phyloP scores from a whole-genome alignment of 2,113 vertebrate species.

The Camarhynchus parvulus region DNA sequence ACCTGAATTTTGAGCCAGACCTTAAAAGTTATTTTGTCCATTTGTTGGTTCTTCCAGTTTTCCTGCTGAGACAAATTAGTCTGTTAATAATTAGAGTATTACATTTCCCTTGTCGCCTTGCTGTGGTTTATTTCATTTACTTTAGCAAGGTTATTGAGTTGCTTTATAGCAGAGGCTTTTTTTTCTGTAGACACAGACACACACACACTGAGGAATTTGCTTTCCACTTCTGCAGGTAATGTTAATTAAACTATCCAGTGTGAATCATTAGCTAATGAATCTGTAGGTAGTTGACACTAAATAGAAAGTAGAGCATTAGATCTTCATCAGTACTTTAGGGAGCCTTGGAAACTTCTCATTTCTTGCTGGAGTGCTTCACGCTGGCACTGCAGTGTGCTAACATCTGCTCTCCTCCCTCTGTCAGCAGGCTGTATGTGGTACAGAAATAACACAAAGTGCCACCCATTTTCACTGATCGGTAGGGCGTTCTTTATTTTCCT shows the following conservation, averaged over 20 bases:
- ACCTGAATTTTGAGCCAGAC: neutral
- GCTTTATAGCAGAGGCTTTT: neutral
- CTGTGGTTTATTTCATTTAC: neutral
- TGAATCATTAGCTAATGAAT: slow-evolving; percentile 21
- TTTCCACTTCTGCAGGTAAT: neutral
- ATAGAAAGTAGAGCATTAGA: neutral
- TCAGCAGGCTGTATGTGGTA: slow-evolving; percentile 12
- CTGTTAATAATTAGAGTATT: neutral
- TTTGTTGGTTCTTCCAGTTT: neutral
- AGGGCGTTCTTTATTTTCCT: neutral
- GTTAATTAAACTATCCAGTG: slow-evolving; percentile 3
- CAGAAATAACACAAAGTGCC: slow-evolving; percentile 54
- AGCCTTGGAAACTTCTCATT: slow-evolving; percentile 13
- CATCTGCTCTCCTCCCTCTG: slow-evolving; percentile 61
- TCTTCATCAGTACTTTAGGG: neutral
- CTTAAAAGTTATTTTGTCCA: neutral
- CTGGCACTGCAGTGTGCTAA: slow-evolving; percentile 23
- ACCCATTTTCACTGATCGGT: slow-evolving; percentile 22
- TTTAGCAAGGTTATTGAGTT: neutral
- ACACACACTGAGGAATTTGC: neutral
- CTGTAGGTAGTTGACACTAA: neutral
- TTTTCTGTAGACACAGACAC: neutral
- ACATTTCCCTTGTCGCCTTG: neutral
- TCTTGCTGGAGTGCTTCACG: neutral
- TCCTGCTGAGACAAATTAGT: neutral